Percentiles rank a stretch among this genome's conserved stretches.
Conservation (phyloP, 2,888 invertebrate species). For the Callyntrura sp. region DNA sequence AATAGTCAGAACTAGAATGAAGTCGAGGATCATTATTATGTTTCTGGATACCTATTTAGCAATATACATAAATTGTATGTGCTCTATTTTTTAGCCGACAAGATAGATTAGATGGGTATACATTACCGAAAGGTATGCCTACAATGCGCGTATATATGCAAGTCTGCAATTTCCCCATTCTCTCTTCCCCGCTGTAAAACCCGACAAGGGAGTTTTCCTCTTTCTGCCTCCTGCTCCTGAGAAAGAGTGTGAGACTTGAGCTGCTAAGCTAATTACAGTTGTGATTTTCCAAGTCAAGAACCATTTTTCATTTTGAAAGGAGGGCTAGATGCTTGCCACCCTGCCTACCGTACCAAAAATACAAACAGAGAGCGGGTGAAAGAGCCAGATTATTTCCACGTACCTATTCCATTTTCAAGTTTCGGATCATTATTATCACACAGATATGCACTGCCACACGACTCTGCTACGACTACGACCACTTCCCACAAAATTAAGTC, state of each 20-base stretch:
- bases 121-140: conserved; percentile 2
- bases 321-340: neutral
- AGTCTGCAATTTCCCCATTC: neutral
- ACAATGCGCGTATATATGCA: neutral
- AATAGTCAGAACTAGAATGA: neutral
- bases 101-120: conserved; percentile 59
- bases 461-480: neutral
- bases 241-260: conserved; percentile 6
- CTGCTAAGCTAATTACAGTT: conserved; percentile 70
- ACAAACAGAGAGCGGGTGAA: neutral
- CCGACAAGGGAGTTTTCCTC: conserved; percentile 41
- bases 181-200: conserved; percentile 17
- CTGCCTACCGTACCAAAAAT: neutral
- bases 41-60: neutral
- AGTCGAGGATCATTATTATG: conserved; percentile 22
- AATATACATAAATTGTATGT: conserved; percentile 2
- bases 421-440: neutral
- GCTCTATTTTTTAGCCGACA: conserved; percentile 42
- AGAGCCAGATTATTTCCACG: neutral
- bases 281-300: conserved; percentile 70
- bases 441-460: neutral
- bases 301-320: conserved; percentile 74
- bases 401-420: conserved; percentile 22
- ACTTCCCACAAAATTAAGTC: conserved; percentile 55
- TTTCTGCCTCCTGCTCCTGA: neutral